A percentile compares a stretch with the other conserved stretches of the same genome.
Evolutionary conservation across 2,113 vertebrate species (phyloP).

Genomic region (Pungitius pungitius): DNA sequence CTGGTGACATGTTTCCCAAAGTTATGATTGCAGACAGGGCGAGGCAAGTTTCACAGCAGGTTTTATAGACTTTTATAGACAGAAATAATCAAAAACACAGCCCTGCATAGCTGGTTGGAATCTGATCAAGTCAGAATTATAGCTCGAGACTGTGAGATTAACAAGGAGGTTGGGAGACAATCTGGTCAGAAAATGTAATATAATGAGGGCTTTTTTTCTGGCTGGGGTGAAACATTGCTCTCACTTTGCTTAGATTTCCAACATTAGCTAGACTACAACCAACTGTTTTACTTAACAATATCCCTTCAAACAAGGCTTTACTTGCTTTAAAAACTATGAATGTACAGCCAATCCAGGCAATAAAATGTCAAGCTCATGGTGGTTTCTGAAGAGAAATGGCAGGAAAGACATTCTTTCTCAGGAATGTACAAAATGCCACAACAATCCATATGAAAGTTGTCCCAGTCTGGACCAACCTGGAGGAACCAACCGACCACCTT

Average conservation of each 20-base stretch:
- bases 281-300: too few relatives aligned
- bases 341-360: background rate
- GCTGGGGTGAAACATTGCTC: conserved; percentile 11
- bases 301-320: background rate
- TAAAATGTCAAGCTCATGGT: background rate
- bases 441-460: background rate
- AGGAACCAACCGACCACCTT: background rate
- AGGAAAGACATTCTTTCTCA: background rate
- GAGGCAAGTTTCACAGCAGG: conserved; percentile 46
- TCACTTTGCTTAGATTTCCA: conserved; percentile 6
- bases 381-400: background rate
- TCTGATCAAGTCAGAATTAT: conserved; percentile 53
- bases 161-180: conserved; percentile 42
- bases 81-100: conserved; percentile 60
- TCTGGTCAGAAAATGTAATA: conserved; percentile 27
- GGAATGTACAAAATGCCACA: background rate
- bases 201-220: conserved; percentile 33
- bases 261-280: background rate
- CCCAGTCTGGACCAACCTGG: background rate
- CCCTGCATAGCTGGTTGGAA: conserved; percentile 39
- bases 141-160: conserved; percentile 43
- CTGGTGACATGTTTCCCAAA: conserved; percentile 29
- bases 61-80: conserved; percentile 52
- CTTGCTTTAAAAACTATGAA: background rate
- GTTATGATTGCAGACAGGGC: conserved; percentile 65